Evolutionary conservation across 2,888 invertebrate genomes (phyloP).

Genomic region (Onthophagus sagittarius): DNA sequence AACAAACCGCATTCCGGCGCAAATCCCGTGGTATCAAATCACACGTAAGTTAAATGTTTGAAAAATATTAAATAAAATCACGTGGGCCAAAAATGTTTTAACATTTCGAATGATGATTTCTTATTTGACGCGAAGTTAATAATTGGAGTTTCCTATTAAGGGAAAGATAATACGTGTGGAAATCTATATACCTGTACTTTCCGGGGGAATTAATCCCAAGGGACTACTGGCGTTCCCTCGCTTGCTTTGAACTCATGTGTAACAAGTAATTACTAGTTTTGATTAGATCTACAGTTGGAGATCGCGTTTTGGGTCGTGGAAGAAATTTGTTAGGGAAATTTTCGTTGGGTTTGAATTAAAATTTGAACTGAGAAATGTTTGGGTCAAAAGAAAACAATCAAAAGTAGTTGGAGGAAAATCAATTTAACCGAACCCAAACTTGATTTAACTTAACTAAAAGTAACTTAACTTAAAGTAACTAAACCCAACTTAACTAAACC

Average conservation of each 20-base stretch:
- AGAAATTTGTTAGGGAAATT: no score
- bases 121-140: neutral
- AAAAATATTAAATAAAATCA: no score
- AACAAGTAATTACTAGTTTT: neutral
- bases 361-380: no score
- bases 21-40: slow-evolving; percentile 40
- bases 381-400: no score
- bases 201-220: neutral
- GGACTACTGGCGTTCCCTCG: neutral
- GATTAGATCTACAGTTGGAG: neutral
- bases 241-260: neutral
- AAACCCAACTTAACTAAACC: no score
- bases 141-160: neutral
- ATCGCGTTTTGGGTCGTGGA: neutral
- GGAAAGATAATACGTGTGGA: neutral
- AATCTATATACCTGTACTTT: neutral
- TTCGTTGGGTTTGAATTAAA: no score
- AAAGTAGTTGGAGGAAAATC: no score
- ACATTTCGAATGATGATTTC: neutral
- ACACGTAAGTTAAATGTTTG: neutral
- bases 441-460: no score
- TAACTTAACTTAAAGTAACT: no score
- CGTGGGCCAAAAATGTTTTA: neutral
- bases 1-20: slow-evolving; percentile 52
- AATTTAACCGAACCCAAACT: no score